Base-by-base conservation (phyloP, 2,113 vertebrate genomes). In the Calidris pygmaea region DNA sequence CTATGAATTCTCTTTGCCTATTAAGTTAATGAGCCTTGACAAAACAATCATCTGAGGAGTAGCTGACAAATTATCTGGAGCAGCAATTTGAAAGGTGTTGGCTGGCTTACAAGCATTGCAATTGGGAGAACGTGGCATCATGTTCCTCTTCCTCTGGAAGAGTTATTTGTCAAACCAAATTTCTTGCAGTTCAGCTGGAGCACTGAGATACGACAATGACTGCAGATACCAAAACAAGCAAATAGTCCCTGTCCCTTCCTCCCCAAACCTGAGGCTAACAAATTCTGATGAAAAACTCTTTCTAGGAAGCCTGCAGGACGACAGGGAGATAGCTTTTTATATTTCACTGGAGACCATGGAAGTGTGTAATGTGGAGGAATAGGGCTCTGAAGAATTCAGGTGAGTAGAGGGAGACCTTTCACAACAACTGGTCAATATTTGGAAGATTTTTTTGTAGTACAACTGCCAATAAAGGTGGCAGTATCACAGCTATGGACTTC, bases 21-120 rank as follows among this genome's bases (percentile, higher is more conserved):
- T 95, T 81, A 92, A 89, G 60, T 88, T 94, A 96, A 96, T 93
- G 83, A 95, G 80, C 76, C 88, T 95, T 95, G 88, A 96, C 70
- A 95, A 94, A 96, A 84, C 27, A 83, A 81, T 72, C 88, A 75
- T 65, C 88, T 75, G 88, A 95, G 76, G 68, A 90, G 65, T 48
- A 81, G 89, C 60, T 88, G 84, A 92, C 92, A 96, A 94, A 87
- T 89, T 95, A 84, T 89, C 53, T 89, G 86, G 24, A 94, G 85
- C 79, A 92, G 59, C 68, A 72, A 43, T 86, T 10, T 74, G 59
- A 94, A 92, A 91, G 79, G 75, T 1, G 0, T 55, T 95, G 89
- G 82, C 87, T 80, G 47, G 22, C 14, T 93, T 77, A 90, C 68
- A 94, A 78, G 56, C 59, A 68, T 63, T 90, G 80, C 88, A 93